Evolutionary conservation across 2,113 vertebrate genomes (phyloP), one percentile per base, ranked within the genome.

Genomic region (Elaphurus davidianus): DNA sequence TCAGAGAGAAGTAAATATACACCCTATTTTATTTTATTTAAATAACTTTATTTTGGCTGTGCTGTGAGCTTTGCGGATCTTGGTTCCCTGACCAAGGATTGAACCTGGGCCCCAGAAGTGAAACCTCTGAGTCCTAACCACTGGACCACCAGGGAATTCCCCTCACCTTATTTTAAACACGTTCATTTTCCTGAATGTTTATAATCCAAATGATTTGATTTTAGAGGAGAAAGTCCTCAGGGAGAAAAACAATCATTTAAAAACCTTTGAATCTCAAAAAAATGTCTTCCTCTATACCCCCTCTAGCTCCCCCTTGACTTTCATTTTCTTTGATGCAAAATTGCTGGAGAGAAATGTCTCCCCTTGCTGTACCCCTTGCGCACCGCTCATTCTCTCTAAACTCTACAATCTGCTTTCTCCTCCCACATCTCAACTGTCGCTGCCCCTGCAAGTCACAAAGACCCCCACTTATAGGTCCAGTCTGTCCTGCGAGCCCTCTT

Each of bases 151-250:
- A 30, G 43, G 43, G 27, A 79, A 79, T 79, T 79, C 76, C 43
- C 27, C 2, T n/a, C 33, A 94, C 15, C 25, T 93, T 96, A 76
- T 85, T 91, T 74, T 17, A 60, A 92, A 90, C 17, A 92, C 8
- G 27, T 88, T 64, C 67, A 71, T 45, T 96, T 96, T 47, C 71
- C 50, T 54, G 91, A 90, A 55, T 36, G n/a, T 90, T 92, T 74
- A 45, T 81, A 17, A 64, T 33, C 19, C 54, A 91, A 33, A 87
- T 45, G n/a, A 90, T 30, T 64, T 93, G 10, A 81, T 89, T 59
- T 96, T 47, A 93, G 74, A 78, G 59, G 7, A 7, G 33, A 50
- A 71, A 40, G 17, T 82, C 50, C 21, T 94, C 47, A 5, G 2
- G 28, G n/a, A 74, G 52, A 94, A 17, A 57, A 33, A 40, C 25